Conservation (phyloP, 2,113 vertebrate genomes). For the Furnarius figulus region DNA sequence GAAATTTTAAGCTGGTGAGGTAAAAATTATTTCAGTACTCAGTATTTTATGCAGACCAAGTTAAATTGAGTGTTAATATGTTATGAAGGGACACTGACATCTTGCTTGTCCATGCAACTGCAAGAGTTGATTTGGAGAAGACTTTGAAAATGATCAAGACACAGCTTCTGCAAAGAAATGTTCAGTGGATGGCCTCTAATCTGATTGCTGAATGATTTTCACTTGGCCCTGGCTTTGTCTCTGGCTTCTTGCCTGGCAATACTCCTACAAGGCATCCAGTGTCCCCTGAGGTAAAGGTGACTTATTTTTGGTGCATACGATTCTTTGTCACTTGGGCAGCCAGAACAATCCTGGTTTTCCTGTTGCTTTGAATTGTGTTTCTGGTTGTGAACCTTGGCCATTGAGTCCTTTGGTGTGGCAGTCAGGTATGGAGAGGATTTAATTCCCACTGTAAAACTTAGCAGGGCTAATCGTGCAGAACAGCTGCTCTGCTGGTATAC, state of each 20-base stretch:
- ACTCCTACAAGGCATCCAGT: background rate
- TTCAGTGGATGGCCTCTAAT: background rate
- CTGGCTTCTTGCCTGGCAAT: background rate
- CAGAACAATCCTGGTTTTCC: background rate
- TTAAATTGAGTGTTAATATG: background rate
- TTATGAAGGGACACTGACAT: background rate
- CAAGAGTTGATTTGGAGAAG: background rate
- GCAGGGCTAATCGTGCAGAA: background rate
- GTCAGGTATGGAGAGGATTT: background rate
- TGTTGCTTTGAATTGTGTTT: background rate
- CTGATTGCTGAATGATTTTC: background rate
- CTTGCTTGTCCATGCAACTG: background rate
- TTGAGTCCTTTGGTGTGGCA: background rate
- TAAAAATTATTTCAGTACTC: background rate
- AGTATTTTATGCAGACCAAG: background rate
- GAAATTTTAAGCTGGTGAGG: background rate
- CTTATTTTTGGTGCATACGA: fast-evolving
- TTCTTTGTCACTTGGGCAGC: fast-evolving
- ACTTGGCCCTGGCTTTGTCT: background rate
- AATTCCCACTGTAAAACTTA: background rate
- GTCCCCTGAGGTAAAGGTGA: background rate
- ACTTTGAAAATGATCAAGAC: background rate
- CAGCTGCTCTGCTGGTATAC: background rate
- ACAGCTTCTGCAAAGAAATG: background rate
- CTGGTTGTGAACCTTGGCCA: background rate